Evolutionary conservation across 1,140 invertebrate species (phyloP), one percentile per base, ranked within the genome.

Genomic region (Drosophila ambigua): DNA sequence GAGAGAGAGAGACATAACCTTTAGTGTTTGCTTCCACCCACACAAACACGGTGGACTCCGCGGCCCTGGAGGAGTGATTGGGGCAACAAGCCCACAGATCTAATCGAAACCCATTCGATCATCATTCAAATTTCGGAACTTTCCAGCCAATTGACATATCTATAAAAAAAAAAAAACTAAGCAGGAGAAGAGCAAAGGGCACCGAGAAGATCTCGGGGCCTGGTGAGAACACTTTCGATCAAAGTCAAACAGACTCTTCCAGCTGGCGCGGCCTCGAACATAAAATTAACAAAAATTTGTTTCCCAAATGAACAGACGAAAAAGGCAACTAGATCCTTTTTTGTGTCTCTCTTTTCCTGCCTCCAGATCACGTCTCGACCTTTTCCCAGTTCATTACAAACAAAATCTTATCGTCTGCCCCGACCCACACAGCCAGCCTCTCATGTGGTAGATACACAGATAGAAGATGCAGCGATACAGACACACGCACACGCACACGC

Each of bases 341-440:
- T 59, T 51, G 41, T 48, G 24, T 44, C 58, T 31, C 50, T 59
- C 55, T 35, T 48, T 43, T 52, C 53, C 76, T 23, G 58, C 61
- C 63, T 43, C 16, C 48, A 31, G 45, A 67, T 62, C 79, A 78
- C 61, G 79, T 69, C 65, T 52, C 16, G 55, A 65, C 63, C 64
- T 63, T 62, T 69, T 72, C 52, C 52, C 72, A 84, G 63, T 85
- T 81, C 79, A 81, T 85, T 85, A 87, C 79, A 74, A 66, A 74
- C 61, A 24, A 74, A 74, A 74, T 74, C 53, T 65, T 43, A 53
- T 44, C 28, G 35, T 24, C 44, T 35, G 31, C 28, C 41, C 35
- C 20, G 44, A 53, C 31, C 28, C 53, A 60, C 50, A 35, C 62
- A 9, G 31, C 7, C 20, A 20, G 20, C 2, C 2, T 31, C 31